Conservation (phyloP, 2,888 invertebrate species). For the Myathropa florea region DNA sequence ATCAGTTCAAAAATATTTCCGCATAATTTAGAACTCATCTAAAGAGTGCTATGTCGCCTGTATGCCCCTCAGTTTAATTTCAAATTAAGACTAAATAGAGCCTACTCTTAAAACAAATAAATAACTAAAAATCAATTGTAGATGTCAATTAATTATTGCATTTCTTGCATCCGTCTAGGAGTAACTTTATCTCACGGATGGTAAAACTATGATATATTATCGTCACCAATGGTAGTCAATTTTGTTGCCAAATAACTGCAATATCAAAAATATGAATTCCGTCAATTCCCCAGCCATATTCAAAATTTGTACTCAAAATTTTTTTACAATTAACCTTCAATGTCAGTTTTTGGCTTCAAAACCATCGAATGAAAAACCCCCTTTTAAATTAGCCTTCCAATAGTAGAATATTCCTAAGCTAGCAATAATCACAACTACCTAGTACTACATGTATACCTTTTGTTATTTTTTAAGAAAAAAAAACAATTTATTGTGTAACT, state of each 20-base stretch:
- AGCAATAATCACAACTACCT: background rate
- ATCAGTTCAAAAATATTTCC: too few species aligned
- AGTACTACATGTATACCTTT: background rate
- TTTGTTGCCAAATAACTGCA: background rate
- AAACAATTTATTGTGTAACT: background rate
- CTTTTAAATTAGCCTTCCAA: background rate
- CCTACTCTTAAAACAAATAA: background rate
- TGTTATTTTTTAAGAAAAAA: background rate
- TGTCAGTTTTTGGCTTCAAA: background rate
- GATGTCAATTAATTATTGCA: slow-evolving; percentile 14
- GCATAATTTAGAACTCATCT: too few species aligned
- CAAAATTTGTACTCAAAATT: background rate
- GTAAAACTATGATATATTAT: background rate
- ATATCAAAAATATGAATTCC: background rate
- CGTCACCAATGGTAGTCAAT: background rate
- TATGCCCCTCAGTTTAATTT: slow-evolving; percentile 1
- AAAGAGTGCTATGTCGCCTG: background rate
- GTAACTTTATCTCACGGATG: background rate
- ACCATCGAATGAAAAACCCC: background rate
- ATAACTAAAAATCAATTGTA: background rate
- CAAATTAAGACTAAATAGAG: background rate
- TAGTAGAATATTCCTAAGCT: background rate
- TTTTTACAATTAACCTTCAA: background rate
- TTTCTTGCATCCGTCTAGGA: background rate
- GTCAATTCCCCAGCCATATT: background rate